Evolutionary conservation across 1,140 invertebrate genomes (phyloP).

Genomic region (Aphidius gifuensis): DNA sequence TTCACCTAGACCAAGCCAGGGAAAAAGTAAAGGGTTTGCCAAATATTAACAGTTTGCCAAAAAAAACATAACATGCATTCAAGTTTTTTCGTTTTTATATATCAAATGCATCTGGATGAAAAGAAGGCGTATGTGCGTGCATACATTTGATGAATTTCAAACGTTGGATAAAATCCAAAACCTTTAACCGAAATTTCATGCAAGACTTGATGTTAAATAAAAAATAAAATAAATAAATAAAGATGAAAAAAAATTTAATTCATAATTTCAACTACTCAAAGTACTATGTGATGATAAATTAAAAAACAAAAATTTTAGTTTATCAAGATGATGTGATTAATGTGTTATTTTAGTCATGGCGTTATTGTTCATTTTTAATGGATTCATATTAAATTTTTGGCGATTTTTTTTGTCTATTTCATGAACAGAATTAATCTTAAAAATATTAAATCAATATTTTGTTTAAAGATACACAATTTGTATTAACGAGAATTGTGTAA

Average conservation of each 20-base stretch:
- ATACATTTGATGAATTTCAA: constrained; percentile 18
- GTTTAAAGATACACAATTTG: constrained; percentile 5
- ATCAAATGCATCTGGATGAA: not conserved
- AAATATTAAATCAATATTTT: no score
- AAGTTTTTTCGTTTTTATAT: constrained; percentile 19
- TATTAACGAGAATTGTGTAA: not conserved
- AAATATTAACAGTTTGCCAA: constrained; percentile 33
- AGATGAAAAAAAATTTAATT: no score
- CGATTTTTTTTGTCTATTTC: no score
- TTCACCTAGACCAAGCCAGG: constrained; percentile 26
- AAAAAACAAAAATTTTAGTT: no score
- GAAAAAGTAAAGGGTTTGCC: constrained; percentile 29
- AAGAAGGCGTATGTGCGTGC: constrained; percentile 9
- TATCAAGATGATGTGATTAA: no score
- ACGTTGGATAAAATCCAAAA: constrained; percentile 32
- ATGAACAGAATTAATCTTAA: no score
- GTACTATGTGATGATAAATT: no score
- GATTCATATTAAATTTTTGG: no score
- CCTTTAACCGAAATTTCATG: constrained; percentile 22
- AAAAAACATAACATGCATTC: constrained; percentile 26
- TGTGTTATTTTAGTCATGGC: no score
- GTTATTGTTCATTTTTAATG: no score
- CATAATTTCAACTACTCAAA: no score
- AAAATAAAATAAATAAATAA: not conserved
- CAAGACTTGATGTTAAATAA: not conserved